Base-by-base conservation (phyloP, 2,113 vertebrate genomes). In the Geococcyx californianus region DNA sequence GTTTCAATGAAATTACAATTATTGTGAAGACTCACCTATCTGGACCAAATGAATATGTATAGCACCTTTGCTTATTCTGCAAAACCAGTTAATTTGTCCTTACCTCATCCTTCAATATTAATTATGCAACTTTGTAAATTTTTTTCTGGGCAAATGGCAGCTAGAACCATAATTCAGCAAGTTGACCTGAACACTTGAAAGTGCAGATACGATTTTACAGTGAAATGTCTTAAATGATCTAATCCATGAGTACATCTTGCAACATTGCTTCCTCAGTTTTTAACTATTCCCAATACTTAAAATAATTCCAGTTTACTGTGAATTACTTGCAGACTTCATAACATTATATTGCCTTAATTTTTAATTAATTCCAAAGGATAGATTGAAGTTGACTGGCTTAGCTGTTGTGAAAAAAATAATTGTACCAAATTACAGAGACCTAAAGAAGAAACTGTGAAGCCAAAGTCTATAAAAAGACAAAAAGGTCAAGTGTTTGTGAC, bases 401-500 rank as follows among this genome's bases (percentile, higher is more conserved):
- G 29, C 10, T 73, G 34, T 63, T 79, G 13, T 54, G 54, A 28
- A 54, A 73, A 33, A 77, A 75, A 25, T 73, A 67, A 73, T 64
- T 93, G 19, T 94, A 13, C 86, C 51, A 55, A 78, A 76, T 94
- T 77, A 59, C 94, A 98, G 96, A 95, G 72, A 66, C 40, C 28
- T 63, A 85, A 94, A 94, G 89, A 84, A 91, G 76, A 89, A 74
- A 69, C 20, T 56, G 58, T 78, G 74, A 96, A 93, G 33, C 24
- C 52, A 73, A 96, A 97, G 38, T 56, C 64, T 90, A 88, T 94
- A 84, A 97, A 84, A n/a, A 94, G 54, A 81, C 73, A 38, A 55
- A 97, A 96, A 94, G 62, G 83, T 36, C 95, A 93, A 94, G 64
- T 85, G 31, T 36, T 97, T 60, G 93, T 98, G 85, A 84, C 93